Base-by-base conservation (phyloP, 2,113 vertebrate genomes). In the Chionis minor region DNA sequence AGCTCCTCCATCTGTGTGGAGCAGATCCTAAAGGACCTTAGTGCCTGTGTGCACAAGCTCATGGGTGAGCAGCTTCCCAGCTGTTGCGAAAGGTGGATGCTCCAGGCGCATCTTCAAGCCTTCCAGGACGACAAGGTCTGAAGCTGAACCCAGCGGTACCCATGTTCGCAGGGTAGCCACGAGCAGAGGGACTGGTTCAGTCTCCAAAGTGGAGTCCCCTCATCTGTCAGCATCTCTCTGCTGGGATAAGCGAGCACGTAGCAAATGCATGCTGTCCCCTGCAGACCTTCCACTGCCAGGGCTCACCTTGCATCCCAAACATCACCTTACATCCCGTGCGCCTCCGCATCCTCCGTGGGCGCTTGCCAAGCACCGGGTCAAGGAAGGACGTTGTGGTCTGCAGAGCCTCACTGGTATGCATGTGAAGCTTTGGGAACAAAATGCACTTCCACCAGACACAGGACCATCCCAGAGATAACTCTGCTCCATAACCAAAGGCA, bases 1-100 rank as follows among this genome's bases (percentile, higher is more conserved):
- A 27, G 51, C 40, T 38, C 55, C 59, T 78, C 86, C 55, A 56
- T 8, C 49, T 2, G 0, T 1, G 0, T 1, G 11, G 77, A n/a
- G 62, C 51, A 10, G 15, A 80, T 44, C 30, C 42, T 38, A 32
- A 72, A 55, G 72, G 67, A 83, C 6, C 35, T 58, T 44, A 56
- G 35, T 1, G 1, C 45, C 33, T 22, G 14, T 0, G 2, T 22
- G 40, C 45, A 74, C 52, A 54, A 67, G 33, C 59, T 66, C 1
- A 0, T 3, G 8, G 28, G 24, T 0, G 4, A 54, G 69, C 47
- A 49, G 77, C 42, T 92, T 75, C 78, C 35, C 49, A 61, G 33
- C 8, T 1, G 2, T 44, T n/a, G 59, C 4, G 4, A 69, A 73
- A 87, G 8, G 16, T 0, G 0, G 49, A 42, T 84, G 32, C 10